Evolutionary conservation across 1,140 invertebrate species (phyloP).

Genomic region (Drosophila aff.): DNA sequence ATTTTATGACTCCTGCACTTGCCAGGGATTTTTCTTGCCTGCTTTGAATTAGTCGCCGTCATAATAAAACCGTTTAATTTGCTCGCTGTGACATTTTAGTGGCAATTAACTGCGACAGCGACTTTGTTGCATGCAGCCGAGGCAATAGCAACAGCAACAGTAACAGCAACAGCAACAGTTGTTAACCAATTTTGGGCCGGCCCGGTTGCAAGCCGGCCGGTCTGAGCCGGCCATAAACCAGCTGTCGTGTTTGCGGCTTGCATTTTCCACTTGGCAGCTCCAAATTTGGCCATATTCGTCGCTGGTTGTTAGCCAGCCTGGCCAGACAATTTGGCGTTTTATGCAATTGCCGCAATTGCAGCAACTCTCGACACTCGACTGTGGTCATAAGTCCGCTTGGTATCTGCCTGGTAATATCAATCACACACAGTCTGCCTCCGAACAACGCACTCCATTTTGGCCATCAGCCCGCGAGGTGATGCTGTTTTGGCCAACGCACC

Average conservation of each 20-base stretch:
- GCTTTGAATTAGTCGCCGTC: slow-evolving; percentile 54
- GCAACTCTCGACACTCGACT: slow-evolving; percentile 14
- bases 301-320: slow-evolving; percentile 30
- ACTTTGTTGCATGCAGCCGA: slow-evolving; percentile 73
- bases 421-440: not conserved
- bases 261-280: slow-evolving; percentile 57
- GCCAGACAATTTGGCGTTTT: slow-evolving; percentile 80
- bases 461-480: slow-evolving; percentile 19
- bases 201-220: slow-evolving; percentile 42
- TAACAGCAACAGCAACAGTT: slow-evolving; percentile 10
- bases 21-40: slow-evolving; percentile 22
- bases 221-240: slow-evolving; percentile 68
- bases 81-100: slow-evolving; percentile 54
- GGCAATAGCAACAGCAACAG: not conserved
- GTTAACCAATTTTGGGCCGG: slow-evolving; percentile 57
- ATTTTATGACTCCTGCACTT: slow-evolving; percentile 75
- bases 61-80: slow-evolving; percentile 75
- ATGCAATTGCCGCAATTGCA: slow-evolving; percentile 55
- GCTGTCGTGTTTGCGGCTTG: slow-evolving; percentile 31
- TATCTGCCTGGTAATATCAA: slow-evolving; percentile 11
- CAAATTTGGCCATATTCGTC: slow-evolving; percentile 67
- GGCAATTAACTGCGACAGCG: slow-evolving; percentile 45
- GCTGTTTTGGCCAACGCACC: slow-evolving; percentile 19
- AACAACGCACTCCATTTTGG: slow-evolving; percentile 63
- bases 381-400: slow-evolving; percentile 57